Percentiles rank a stretch among this genome's conserved stretches.
Conservation (phyloP, 2,797 vertebrate genomes). For the Clamator glandarius region DNA sequence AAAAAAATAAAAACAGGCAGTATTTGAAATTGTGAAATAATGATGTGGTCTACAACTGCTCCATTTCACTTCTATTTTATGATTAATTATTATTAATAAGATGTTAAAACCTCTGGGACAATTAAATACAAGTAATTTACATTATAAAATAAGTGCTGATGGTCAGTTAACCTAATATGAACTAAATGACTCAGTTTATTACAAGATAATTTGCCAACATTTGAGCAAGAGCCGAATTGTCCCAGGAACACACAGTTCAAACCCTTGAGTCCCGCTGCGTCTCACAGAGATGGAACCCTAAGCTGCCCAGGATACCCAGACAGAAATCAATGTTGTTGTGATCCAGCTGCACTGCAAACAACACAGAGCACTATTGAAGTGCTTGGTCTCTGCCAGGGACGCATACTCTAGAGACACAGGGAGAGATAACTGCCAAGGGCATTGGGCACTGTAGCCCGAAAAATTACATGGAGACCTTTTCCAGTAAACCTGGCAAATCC, state of each 20-base stretch:
- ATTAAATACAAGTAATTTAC: slow-evolving; percentile 74
- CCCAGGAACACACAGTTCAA: background rate
- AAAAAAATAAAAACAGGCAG: background rate
- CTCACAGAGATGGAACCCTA: background rate
- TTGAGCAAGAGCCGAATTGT: background rate
- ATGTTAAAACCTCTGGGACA: slow-evolving; percentile 62
- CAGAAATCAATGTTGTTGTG: background rate
- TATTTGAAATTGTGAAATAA: slow-evolving; percentile 17
- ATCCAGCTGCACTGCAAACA: background rate
- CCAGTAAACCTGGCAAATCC: background rate
- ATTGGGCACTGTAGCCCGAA: background rate
- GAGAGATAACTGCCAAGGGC: background rate
- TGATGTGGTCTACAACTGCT: slow-evolving; percentile 49
- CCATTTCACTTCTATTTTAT: slow-evolving; percentile 75
- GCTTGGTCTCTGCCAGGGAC: background rate
- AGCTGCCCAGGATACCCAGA: background rate
- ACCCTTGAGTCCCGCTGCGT: background rate
- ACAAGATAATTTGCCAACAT: slow-evolving; percentile 69
- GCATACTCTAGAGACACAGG: too few relatives aligned
- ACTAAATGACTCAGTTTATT: slow-evolving; percentile 75
- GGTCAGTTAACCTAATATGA: slow-evolving; percentile 72
- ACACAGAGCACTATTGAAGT: fast-evolving
- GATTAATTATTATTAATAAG: slow-evolving; percentile 81
- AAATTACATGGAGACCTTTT: fast-evolving
- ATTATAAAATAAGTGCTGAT: slow-evolving; percentile 66